Conservation (phyloP, 2,797 vertebrate species). For the Poeciliopsis paucimaculata region DNA sequence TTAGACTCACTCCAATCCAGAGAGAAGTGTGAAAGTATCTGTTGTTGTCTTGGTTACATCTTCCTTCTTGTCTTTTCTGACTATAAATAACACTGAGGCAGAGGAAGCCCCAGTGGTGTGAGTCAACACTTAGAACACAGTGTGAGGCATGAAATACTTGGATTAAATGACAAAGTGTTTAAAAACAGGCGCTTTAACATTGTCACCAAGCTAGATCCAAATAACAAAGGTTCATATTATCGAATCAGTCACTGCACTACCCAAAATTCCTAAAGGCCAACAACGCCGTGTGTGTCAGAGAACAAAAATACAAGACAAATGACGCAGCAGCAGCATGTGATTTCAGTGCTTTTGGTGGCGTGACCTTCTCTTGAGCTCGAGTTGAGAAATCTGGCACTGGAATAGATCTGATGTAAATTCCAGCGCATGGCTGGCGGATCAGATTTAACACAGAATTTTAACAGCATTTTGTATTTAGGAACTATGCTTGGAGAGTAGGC, state of each 20-base stretch:
- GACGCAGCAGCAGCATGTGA: slow-evolving; percentile 43
- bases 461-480: slow-evolving; percentile 54
- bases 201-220: slow-evolving; percentile 10
- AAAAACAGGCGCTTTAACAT: slow-evolving; percentile 21
- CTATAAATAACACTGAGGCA: slow-evolving; percentile 78
- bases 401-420: slow-evolving; percentile 42
- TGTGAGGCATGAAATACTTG: slow-evolving; percentile 54
- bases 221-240: not conserved
- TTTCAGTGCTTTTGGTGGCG: slow-evolving; percentile 49
- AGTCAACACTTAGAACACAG: slow-evolving; percentile 74
- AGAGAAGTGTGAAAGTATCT: slow-evolving; percentile 73
- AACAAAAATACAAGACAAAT: slow-evolving; percentile 35
- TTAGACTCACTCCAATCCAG: slow-evolving; percentile 64
- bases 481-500: slow-evolving; percentile 39
- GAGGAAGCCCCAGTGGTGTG: slow-evolving; percentile 72
- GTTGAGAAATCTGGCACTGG: slow-evolving; percentile 58
- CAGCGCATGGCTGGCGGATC: slow-evolving; percentile 50
- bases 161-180: slow-evolving; percentile 50
- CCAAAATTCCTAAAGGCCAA: slow-evolving; percentile 32
- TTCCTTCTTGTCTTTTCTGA: slow-evolving; percentile 70
- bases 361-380: slow-evolving; percentile 69
- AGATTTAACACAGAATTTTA: slow-evolving; percentile 66
- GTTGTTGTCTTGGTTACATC: slow-evolving; percentile 83
- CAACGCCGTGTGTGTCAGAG: not conserved
- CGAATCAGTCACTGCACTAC: slow-evolving; percentile 22